A percentile compares a stretch with the other conserved stretches of the same genome.
These are phyloP conservation scores for mouse (Mus musculus) DNA, from an alignment of 2,113 vertebrate species.

Conservation along the genomic window DNA sequence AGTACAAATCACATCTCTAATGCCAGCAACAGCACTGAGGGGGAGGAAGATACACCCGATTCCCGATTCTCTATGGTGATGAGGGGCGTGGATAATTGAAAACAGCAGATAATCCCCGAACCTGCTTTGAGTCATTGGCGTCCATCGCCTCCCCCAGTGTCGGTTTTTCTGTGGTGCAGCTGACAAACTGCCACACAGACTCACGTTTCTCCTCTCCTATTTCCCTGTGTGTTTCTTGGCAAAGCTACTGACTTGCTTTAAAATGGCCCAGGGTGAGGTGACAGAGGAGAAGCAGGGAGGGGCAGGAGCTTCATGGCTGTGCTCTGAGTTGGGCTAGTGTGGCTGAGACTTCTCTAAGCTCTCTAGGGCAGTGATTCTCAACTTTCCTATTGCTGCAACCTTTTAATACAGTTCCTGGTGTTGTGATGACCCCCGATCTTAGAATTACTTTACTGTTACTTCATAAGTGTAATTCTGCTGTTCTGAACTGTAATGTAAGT, in stretches of 20 bases:
- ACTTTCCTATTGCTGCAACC: neutral
- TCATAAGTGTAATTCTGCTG: neutral
- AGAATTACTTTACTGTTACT: neutral
- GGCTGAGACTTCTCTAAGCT: neutral
- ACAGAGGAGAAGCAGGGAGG: neutral
- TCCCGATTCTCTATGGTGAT: constrained; percentile 79
- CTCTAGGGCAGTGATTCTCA: neutral
- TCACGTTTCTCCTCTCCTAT: neutral
- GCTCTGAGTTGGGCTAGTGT: neutral
- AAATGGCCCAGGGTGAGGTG: neutral
- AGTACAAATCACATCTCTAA: constrained; percentile 61
- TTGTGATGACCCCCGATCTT: neutral
- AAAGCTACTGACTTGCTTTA: neutral
- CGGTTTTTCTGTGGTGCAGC: neutral
- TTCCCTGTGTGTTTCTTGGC: neutral
- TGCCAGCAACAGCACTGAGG: constrained; percentile 65
- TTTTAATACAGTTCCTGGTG: too few species aligned
- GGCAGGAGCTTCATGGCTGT: neutral
- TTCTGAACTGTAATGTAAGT: neutral
- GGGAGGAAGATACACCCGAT: constrained; percentile 67
- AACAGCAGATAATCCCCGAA: constrained; percentile 69
- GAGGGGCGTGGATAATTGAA: constrained; percentile 64
- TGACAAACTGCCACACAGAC: constrained; percentile 9
- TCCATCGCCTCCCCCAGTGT: constrained; percentile 50
- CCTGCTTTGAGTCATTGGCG: constrained; percentile 74